phyloP scores from a whole-genome alignment of 2,113 vertebrate species.

The Psophia crepitans region DNA sequence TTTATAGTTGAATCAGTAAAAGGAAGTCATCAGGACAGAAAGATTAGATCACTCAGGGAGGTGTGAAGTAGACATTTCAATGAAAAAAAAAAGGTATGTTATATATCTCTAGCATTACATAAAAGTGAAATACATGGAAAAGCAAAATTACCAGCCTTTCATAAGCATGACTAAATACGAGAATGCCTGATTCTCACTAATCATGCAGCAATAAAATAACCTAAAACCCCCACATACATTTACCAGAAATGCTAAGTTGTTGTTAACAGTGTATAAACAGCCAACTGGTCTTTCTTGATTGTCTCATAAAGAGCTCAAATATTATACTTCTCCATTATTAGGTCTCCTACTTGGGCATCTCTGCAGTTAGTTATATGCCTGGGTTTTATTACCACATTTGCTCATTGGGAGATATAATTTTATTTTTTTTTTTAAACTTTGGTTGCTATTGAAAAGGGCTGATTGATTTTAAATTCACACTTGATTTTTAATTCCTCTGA shows the following conservation, averaged over 20 bases:
- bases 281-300: not conserved
- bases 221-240: not conserved
- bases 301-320: not conserved
- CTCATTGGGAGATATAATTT: not conserved
- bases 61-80: not conserved
- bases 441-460: not conserved
- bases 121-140: not conserved
- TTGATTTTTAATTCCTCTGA: not conserved
- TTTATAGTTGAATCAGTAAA: not conserved
- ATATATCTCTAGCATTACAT: not conserved
- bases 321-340: not conserved
- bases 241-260: not conserved
- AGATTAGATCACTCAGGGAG: not conserved
- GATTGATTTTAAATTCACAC: not conserved
- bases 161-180: not conserved
- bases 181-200: not conserved
- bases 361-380: not conserved
- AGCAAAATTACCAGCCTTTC: not conserved
- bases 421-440: not conserved
- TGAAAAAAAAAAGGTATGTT: not conserved
- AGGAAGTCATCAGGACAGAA: not conserved
- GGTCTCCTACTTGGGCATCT: not conserved
- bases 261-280: not conserved
- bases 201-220: not conserved
- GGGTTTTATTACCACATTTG: not conserved